A percentile compares a stretch with the other conserved stretches of the same genome.
Conservation (phyloP, 2,888 invertebrate genomes). For the Euphydryas editha region DNA sequence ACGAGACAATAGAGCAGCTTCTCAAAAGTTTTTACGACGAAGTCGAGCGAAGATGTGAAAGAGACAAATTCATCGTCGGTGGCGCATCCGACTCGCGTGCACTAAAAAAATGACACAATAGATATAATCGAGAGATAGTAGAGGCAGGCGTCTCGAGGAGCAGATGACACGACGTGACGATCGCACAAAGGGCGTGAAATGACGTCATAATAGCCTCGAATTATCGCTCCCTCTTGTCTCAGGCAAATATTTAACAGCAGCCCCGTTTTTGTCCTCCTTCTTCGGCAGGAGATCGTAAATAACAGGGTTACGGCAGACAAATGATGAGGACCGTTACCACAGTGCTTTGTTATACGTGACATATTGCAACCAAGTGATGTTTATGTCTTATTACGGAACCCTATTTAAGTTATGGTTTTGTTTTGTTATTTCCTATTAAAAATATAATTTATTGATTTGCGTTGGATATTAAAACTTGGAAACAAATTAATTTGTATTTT, state of each 20-base stretch:
- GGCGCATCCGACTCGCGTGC: conserved; percentile 78
- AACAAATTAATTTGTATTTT: not conserved
- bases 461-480: not conserved
- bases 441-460: conserved; percentile 13
- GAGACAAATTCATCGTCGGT: conserved; percentile 81
- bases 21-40: conserved; percentile 77
- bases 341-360: conserved; percentile 76
- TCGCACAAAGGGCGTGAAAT: conserved; percentile 82
- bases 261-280: conserved; percentile 77
- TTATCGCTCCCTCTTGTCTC: conserved; percentile 83
- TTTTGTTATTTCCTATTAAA: conserved; percentile 36
- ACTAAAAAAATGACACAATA: conserved; percentile 81
- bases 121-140: conserved; percentile 82
- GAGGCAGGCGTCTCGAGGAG: conserved; percentile 81
- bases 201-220: conserved; percentile 84
- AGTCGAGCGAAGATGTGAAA: conserved; percentile 75
- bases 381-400: conserved; percentile 80
- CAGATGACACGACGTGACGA: conserved; percentile 83
- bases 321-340: conserved; percentile 80
- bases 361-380: conserved; percentile 77
- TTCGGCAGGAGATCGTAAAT: conserved; percentile 79
- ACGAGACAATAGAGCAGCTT: conserved; percentile 78
- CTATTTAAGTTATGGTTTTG: conserved; percentile 61
- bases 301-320: conserved; percentile 76
- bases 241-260: conserved; percentile 83